These are phyloP conservation scores for Pholis gunnellus DNA, from an alignment of 2,113 vertebrate genomes.

Conservation along the genomic window DNA sequence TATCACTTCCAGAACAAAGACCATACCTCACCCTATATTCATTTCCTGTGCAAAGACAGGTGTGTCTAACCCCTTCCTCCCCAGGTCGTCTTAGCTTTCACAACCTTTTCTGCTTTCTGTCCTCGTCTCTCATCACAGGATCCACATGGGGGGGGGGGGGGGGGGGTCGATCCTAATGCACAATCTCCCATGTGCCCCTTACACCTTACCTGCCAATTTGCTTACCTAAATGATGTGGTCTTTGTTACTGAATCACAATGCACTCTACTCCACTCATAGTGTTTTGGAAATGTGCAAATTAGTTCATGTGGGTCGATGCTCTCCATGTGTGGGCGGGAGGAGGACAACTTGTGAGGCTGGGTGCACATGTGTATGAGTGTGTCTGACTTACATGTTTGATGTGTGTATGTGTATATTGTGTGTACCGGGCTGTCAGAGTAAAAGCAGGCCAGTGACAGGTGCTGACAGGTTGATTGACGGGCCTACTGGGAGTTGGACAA, in stretches of 20 bases:
- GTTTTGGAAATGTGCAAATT: neutral
- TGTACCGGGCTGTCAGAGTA: constrained; percentile 63
- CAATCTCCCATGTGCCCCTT: neutral
- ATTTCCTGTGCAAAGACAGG: no score
- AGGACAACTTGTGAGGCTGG: neutral
- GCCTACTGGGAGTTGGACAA: constrained; percentile 67
- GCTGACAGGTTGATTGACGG: constrained; percentile 75
- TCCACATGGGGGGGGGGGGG: no score
- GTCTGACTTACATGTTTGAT: constrained; percentile 39
- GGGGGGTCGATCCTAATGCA: constrained; percentile 3
- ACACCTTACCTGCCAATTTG: neutral
- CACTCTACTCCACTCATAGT: neutral
- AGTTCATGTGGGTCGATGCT: constrained; percentile 1
- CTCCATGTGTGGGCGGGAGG: neutral
- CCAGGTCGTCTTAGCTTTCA: no score
- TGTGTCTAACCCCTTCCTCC: no score
- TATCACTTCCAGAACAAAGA: no score
- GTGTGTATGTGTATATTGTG: constrained; percentile 30
- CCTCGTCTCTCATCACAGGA: no score
- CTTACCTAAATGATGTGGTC: neutral
- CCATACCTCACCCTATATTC: no score
- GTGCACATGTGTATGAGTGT: constrained; percentile 15
- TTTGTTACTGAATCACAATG: neutral
- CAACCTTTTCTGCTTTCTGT: no score
- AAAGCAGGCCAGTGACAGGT: constrained; percentile 73